Conservation (phyloP, 92 coral and sea anemone species). For the Montipora capitata region DNA sequence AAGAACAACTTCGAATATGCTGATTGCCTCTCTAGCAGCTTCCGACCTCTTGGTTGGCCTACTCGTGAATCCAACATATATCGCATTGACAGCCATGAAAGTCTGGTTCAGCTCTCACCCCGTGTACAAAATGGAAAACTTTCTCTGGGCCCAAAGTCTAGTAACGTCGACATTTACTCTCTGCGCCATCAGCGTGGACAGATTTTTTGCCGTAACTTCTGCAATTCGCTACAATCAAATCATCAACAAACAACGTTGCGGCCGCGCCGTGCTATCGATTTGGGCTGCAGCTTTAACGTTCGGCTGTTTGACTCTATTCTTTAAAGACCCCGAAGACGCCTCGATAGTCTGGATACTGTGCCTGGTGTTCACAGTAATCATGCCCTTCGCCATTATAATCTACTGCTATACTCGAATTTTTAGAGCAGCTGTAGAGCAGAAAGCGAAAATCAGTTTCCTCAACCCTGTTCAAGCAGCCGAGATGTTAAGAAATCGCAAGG, state of each 20-base stretch:
- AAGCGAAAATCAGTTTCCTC: slow-evolving; percentile 4
- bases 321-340: neutral
- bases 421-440: slow-evolving; percentile 33
- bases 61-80: slow-evolving; percentile 59
- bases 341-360: slow-evolving; percentile 65
- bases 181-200: slow-evolving; percentile 71
- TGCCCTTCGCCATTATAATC: slow-evolving; percentile 52
- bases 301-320: slow-evolving; percentile 37
- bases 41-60: slow-evolving; percentile 67
- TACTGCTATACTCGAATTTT: slow-evolving; percentile 63
- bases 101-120: slow-evolving; percentile 49
- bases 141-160: slow-evolving; percentile 69
- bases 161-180: slow-evolving; percentile 67
- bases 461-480: slow-evolving; percentile 35
- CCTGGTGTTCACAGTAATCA: slow-evolving; percentile 25
- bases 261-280: slow-evolving; percentile 25
- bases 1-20: slow-evolving; percentile 50
- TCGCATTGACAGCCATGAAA: slow-evolving; percentile 23
- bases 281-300: slow-evolving; percentile 66
- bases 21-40: slow-evolving; percentile 57
- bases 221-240: slow-evolving; percentile 52
- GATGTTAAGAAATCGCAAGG: slow-evolving; percentile 61
- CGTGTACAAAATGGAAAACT: slow-evolving; percentile 74
- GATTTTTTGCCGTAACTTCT: slow-evolving; percentile 50
- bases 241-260: slow-evolving; percentile 39